phyloP scores from a whole-genome alignment of 2,888 invertebrate species.

The Andrena bicolor region DNA sequence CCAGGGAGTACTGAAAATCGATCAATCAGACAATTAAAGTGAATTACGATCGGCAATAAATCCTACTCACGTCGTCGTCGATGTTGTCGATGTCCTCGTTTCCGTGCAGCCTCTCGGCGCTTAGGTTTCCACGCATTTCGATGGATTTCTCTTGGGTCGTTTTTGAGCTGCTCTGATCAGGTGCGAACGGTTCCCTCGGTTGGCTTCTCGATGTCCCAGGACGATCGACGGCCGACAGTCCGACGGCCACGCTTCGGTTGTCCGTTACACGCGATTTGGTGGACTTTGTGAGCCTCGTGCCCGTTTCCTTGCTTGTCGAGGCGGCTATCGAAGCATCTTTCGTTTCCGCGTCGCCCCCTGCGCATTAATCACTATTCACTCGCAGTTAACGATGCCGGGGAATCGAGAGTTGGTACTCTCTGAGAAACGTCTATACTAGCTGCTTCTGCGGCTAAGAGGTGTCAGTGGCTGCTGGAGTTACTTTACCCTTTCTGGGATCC shows the following conservation, averaged over 20 bases:
- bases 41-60: background rate
- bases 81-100: slow-evolving; percentile 56
- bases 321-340: slow-evolving; percentile 8
- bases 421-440: no score
- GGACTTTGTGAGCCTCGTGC: slow-evolving; percentile 12
- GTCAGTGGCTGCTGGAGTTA: background rate
- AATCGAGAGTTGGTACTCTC: no score
- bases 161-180: background rate
- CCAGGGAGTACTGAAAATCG: slow-evolving; percentile 63
- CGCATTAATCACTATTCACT: background rate
- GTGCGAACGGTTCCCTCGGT: background rate
- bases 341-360: slow-evolving; percentile 27
- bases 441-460: no score
- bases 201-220: slow-evolving; percentile 47
- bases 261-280: background rate
- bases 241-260: slow-evolving; percentile 23
- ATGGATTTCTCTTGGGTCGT: slow-evolving; percentile 57
- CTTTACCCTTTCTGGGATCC: slow-evolving; percentile 45
- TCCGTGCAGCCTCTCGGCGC: slow-evolving; percentile 65
- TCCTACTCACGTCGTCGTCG: slow-evolving; percentile 70
- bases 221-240: slow-evolving; percentile 24
- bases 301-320: slow-evolving; percentile 2
- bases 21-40: background rate
- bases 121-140: slow-evolving; percentile 73
- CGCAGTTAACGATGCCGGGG: no score